phyloP scores from a whole-genome alignment of 2,797 vertebrate species.

The Ficedula albicollis region DNA sequence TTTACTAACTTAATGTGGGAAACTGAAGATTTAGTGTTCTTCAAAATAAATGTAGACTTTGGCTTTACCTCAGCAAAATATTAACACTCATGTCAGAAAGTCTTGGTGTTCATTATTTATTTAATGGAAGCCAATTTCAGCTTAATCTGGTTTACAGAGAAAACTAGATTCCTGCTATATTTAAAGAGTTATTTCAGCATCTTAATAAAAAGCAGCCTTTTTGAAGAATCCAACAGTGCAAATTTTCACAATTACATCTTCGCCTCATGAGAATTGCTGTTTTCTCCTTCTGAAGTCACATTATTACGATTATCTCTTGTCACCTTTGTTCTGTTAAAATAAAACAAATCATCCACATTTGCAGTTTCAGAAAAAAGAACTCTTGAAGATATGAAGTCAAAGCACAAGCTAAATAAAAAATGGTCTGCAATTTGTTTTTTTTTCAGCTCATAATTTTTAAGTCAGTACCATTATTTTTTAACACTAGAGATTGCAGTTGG shows the following conservation, averaged over 20 bases:
- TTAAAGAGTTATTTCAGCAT: slow-evolving; percentile 22
- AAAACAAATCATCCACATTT: not conserved
- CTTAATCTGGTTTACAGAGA: slow-evolving; percentile 19
- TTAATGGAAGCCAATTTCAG: slow-evolving; percentile 37
- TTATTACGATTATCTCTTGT: not conserved
- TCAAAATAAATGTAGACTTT: slow-evolving; percentile 16
- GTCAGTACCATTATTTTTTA: not conserved
- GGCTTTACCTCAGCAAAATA: slow-evolving; percentile 22
- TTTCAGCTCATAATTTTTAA: not conserved
- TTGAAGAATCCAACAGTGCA: not conserved
- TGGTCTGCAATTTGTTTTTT: not conserved
- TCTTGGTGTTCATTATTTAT: slow-evolving; percentile 3
- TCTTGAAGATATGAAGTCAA: not conserved
- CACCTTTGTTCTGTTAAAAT: slow-evolving; percentile 1
- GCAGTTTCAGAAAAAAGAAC: not conserved
- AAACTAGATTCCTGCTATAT: not conserved
- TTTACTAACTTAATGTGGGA: not conserved
- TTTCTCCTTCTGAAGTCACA: not conserved
- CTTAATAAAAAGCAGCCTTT: slow-evolving; percentile 8
- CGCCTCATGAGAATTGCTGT: not conserved
- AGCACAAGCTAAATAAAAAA: not conserved
- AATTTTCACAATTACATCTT: not conserved
- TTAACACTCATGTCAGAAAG: not conserved
- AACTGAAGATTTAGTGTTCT: not conserved
- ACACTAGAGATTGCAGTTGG: not conserved